Evolutionary conservation across 2,797 vertebrate genomes (phyloP).

Genomic region (Danio kyathit): DNA sequence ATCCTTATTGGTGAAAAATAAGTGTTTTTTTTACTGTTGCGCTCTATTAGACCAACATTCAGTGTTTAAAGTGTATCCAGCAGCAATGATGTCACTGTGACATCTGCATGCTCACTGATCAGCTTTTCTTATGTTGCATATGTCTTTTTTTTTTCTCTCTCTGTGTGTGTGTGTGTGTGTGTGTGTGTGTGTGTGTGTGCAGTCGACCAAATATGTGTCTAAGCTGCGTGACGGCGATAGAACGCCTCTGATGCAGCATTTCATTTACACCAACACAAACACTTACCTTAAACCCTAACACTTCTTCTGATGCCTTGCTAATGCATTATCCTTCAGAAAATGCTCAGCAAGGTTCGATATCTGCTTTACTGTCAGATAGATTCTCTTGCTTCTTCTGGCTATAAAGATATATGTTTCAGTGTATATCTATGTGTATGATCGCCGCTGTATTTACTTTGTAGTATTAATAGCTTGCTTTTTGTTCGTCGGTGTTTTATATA

Average conservation of each 20-base stretch:
- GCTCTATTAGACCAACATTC: neutral
- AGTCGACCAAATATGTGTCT: neutral
- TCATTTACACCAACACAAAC: neutral
- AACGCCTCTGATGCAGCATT: conserved; percentile 5
- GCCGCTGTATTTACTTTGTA: neutral
- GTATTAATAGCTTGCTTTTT: neutral
- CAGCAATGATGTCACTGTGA: neutral
- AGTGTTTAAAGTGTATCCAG: neutral
- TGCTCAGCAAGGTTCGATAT: neutral
- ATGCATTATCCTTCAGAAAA: neutral
- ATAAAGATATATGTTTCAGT: neutral
- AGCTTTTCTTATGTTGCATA: neutral
- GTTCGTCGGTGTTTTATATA: neutral
- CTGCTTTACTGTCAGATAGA: conserved; percentile 18
- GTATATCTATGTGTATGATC: neutral
- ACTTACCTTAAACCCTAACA: neutral
- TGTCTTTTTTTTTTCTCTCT: neutral
- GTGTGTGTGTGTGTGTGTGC: neutral
- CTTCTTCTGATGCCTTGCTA: neutral
- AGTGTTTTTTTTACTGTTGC: no score
- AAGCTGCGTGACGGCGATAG: neutral
- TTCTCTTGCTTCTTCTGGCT: neutral
- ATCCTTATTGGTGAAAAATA: no score
- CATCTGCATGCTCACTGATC: neutral
- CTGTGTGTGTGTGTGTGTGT: neutral